Base-by-base conservation (phyloP, 2,888 invertebrate species). In the Liopterus haemorrhoidalis region DNA sequence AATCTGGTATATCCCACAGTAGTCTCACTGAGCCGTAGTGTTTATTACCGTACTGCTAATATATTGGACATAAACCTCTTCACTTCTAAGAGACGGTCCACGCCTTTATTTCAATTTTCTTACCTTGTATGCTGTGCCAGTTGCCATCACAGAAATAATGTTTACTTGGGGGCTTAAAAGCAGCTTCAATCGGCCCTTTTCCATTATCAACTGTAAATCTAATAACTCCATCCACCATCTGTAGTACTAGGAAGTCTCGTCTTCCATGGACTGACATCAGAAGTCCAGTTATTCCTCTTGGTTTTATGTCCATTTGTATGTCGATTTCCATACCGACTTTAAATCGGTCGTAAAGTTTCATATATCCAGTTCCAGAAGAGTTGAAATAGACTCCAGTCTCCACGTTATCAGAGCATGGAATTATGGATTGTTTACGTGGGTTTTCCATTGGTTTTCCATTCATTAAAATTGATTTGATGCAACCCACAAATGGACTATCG, bases 81-180 rank as follows among this genome's bases (percentile, higher is more conserved):
- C 4, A 35, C 21, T 1, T 20, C 12, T 11, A 42, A 16, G 32
- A 11, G 52, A 4, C 36, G 14, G n/a, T 39, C 14, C 14, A 30
- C 9, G 12, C 3, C 12, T 32, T 2, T 8, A 15, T 15, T n/a
- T n/a, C n/a, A n/a, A n/a, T n/a, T n/a, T n/a, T 40, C 46, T 65
- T 64, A 84, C 85, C 82, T 68, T 79, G 76, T 57, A 94, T 87
- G 45, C 76, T 82, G 62, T 97, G 95, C 96, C 96, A 99, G 42
- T 87, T 75, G 35, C 97, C 96, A 67, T 99, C 93, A 63, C 97
- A 99, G 49, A 95, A 76, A 46, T 74, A 71, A 56, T 82, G 79
- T 48, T 77, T 75, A 32, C 76, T 72, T 21, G 79, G 78, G 0
- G 81, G 71, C 39, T 75, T 75, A 64, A 81, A 90, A 15, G 75